Evolutionary conservation across 2,888 invertebrate species (phyloP).

Genomic region (Lochmaea crataegi): DNA sequence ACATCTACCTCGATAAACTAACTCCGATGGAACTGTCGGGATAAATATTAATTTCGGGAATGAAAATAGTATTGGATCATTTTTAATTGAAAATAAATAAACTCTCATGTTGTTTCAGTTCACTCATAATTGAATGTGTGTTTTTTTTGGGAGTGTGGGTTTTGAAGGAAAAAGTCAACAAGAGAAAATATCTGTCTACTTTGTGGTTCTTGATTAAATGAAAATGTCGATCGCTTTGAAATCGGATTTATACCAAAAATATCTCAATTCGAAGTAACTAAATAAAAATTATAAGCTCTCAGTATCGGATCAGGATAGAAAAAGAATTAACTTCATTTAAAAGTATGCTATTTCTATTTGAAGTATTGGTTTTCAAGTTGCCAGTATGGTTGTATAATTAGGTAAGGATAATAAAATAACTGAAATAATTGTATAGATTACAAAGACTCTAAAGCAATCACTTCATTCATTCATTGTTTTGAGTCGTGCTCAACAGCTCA

Average conservation of each 20-base stretch:
- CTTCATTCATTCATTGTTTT: too few relatives aligned
- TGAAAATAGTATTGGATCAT: constrained; percentile 22
- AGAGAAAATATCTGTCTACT: constrained; percentile 15
- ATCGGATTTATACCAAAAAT: background rate
- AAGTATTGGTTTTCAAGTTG: too few relatives aligned
- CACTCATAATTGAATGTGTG: constrained; percentile 6
- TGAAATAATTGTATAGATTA: too few relatives aligned
- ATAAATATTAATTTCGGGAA: constrained; percentile 28
- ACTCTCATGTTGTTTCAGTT: constrained; percentile 24
- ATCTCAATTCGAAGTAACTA: too few relatives aligned
- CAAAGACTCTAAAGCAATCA: too few relatives aligned
- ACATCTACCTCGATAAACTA: background rate
- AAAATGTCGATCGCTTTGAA: constrained; percentile 3
- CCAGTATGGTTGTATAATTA: too few relatives aligned
- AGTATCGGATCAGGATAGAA: background rate
- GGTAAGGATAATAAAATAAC: too few relatives aligned
- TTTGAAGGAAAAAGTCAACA: constrained; percentile 19
- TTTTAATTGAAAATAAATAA: constrained; percentile 28
- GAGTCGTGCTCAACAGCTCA: too few relatives aligned
- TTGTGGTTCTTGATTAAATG: constrained; percentile 9
- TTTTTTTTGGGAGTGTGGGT: constrained; percentile 5
- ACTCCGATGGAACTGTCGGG: constrained; percentile 10
- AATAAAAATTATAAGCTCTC: background rate
- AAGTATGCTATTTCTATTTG: background rate
- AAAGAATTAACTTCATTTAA: background rate